These are phyloP conservation scores for Aelia acuminata DNA, from an alignment of 2,888 invertebrate genomes.

Conservation along the genomic window DNA sequence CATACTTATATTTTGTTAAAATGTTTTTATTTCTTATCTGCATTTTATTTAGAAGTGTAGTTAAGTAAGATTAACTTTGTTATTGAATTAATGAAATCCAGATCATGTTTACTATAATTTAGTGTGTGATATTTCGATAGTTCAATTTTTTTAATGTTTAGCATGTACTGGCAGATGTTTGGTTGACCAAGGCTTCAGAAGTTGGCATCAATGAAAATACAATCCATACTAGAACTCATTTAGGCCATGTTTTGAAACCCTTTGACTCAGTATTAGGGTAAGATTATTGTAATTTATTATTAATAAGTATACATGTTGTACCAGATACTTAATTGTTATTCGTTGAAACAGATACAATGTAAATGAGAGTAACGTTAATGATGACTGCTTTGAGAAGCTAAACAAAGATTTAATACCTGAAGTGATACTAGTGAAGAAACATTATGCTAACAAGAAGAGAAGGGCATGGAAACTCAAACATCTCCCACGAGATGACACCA, in stretches of 20 bases:
- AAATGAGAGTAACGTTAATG: conserved; percentile 92
- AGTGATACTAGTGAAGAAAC: conserved; percentile 94
- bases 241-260: conserved; percentile 92
- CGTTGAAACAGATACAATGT: conserved; percentile 82
- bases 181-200: conserved; percentile 91
- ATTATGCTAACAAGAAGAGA: conserved; percentile 84
- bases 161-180: conserved; percentile 92
- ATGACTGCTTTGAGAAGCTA: conserved; percentile 88
- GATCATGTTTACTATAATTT: too few relatives aligned
- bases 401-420: conserved; percentile 82
- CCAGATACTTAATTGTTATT: not conserved
- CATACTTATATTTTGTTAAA: too few relatives aligned
- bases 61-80: too few relatives aligned
- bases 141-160: too few relatives aligned
- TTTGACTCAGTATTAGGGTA: conserved; percentile 95
- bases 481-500: conserved; percentile 78
- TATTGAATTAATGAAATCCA: too few relatives aligned
- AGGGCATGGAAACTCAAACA: conserved; percentile 94
- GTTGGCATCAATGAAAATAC: conserved; percentile 86
- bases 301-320: not conserved
- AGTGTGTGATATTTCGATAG: too few relatives aligned
- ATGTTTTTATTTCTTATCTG: too few relatives aligned
- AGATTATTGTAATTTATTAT: conserved; percentile 65
- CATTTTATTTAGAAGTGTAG: too few relatives aligned
- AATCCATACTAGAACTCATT: conserved; percentile 90